These are phyloP conservation scores for Drosophila kanekoi DNA, from an alignment of 2,888 invertebrate genomes.

Conservation along the genomic window DNA sequence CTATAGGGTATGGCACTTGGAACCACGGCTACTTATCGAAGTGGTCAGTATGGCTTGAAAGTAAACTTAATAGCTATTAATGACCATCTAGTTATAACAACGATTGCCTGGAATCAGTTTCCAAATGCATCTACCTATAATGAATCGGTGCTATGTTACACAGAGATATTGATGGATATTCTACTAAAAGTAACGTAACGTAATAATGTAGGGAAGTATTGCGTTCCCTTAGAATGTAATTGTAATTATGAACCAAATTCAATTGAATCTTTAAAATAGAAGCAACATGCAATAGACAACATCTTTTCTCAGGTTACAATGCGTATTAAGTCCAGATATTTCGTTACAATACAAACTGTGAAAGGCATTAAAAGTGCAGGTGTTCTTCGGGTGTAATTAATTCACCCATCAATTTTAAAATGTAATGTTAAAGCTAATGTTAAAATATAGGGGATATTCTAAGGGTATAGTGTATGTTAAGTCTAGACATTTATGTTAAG, in stretches of 20 bases:
- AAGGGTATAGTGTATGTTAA: background rate
- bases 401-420: too few species aligned
- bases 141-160: background rate
- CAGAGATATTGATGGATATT: background rate
- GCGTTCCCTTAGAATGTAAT: too few species aligned
- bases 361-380: too few species aligned
- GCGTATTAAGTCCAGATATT: too few species aligned
- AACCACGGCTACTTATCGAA: constrained; percentile 8
- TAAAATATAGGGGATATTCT: background rate
- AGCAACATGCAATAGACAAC: too few species aligned
- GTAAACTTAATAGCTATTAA: constrained; percentile 7
- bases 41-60: constrained; percentile 29
- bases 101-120: constrained; percentile 10
- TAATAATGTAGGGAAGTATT: too few species aligned
- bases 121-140: constrained; percentile 7
- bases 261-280: too few species aligned
- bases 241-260: too few species aligned
- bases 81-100: constrained; percentile 18
- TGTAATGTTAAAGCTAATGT: background rate
- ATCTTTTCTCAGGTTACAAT: too few species aligned
- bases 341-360: too few species aligned
- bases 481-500: background rate
- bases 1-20: constrained; percentile 4
- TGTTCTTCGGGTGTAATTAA: too few species aligned
- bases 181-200: too few species aligned